Percentiles rank a stretch among this genome's conserved stretches.
These are phyloP conservation scores for Salvelinus namaycush DNA, from an alignment of 2,113 vertebrate species.

Conservation along the genomic window DNA sequence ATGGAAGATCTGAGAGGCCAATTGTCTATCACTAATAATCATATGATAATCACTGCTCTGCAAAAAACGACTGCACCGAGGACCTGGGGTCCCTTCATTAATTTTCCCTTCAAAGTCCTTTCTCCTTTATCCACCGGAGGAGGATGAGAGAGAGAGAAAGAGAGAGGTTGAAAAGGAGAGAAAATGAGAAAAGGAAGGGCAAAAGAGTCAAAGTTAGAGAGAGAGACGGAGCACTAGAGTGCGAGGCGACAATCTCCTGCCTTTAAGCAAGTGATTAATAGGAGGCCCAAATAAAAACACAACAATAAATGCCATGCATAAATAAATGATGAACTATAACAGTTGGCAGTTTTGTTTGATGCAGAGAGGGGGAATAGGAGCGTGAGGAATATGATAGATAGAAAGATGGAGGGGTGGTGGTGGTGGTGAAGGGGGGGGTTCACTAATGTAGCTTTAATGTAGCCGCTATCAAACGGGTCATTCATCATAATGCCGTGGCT, in stretches of 20 bases:
- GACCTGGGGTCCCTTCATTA: conserved; percentile 43
- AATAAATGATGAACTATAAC: conserved; percentile 39
- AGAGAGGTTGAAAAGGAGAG: not conserved
- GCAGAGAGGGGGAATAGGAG: not conserved
- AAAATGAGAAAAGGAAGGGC: no score
- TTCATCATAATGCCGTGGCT: conserved; percentile 53
- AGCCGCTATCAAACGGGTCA: conserved; percentile 53
- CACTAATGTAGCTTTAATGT: conserved; percentile 58
- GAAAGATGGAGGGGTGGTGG: not conserved
- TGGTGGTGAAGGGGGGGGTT: not conserved
- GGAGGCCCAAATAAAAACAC: conserved; percentile 16
- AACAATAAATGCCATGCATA: conserved; percentile 10
- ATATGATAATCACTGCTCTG: conserved; percentile 69
- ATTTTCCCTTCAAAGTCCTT: conserved; percentile 53
- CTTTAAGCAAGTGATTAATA: conserved; percentile 32
- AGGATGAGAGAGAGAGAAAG: conserved; percentile 17
- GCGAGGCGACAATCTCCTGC: not conserved
- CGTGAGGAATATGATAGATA: not conserved
- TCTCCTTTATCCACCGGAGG: conserved; percentile 11
- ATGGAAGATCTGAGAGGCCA: conserved; percentile 73
- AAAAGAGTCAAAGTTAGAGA: not conserved
- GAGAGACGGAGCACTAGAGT: not conserved
- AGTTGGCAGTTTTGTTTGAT: not conserved
- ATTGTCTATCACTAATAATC: conserved; percentile 78
- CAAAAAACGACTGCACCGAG: conserved; percentile 48